Conservation (phyloP, 2,797 vertebrate genomes). For the Peromyscus melanophrys region DNA sequence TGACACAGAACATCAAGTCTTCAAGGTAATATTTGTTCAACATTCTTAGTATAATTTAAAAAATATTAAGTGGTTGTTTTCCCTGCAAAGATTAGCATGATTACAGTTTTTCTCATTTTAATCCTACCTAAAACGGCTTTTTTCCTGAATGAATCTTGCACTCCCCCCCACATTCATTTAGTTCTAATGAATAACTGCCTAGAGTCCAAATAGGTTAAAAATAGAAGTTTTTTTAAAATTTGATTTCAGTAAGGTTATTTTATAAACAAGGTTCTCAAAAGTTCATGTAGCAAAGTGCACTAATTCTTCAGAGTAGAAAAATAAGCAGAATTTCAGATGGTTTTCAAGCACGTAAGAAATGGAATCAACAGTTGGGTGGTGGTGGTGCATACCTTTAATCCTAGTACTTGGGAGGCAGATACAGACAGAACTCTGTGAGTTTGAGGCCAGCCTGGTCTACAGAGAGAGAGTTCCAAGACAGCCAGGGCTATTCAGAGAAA, state of each 20-base stretch:
- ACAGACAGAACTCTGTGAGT: not conserved
- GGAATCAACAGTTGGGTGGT: not conserved
- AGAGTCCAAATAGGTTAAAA: constrained; percentile 43
- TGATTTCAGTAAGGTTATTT: not conserved
- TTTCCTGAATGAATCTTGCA: not conserved
- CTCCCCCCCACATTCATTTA: not conserved
- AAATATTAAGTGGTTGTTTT: constrained; percentile 46
- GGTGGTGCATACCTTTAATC: not conserved
- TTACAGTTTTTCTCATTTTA: constrained; percentile 46
- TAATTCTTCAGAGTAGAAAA: constrained; percentile 36
- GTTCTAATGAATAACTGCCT: constrained; percentile 30
- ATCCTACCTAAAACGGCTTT: not conserved
- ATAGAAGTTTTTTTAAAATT: not conserved
- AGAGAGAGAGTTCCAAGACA: not conserved
- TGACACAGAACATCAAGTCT: not conserved
- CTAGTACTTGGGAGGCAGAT: not conserved
- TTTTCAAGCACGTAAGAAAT: constrained; percentile 1
- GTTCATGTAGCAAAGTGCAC: not conserved
- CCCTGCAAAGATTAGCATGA: not conserved
- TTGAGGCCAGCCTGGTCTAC: not conserved
- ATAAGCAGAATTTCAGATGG: constrained; percentile 30
- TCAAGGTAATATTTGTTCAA: constrained; percentile 49
- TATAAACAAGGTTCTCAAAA: constrained; percentile 18
- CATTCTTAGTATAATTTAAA: constrained; percentile 33
- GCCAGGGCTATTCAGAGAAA: not conserved